A percentile compares a stretch with the other conserved stretches of the same genome.
Evolutionary conservation across 2,797 vertebrate genomes (phyloP).

Genomic region (Muscicapa striata): DNA sequence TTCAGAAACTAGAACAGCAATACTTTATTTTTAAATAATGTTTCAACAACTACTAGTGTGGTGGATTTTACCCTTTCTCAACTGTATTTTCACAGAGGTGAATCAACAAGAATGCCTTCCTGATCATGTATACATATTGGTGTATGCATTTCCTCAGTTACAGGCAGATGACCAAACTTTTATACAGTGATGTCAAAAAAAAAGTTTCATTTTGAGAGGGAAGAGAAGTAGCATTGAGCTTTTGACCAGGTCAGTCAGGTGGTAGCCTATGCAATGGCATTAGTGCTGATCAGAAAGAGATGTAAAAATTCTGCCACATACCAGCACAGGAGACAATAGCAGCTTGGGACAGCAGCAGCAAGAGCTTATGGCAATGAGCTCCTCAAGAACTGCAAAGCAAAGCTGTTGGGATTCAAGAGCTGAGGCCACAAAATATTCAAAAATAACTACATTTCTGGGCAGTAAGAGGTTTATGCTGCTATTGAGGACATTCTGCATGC

Average conservation of each 20-base stretch:
- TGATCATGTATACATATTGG: not conserved
- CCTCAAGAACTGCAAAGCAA: not conserved
- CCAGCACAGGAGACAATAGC: not conserved
- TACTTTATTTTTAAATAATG: not conserved
- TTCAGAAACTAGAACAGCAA: not conserved
- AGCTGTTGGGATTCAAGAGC: not conserved
- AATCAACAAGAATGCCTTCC: not conserved
- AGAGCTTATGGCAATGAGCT: not conserved
- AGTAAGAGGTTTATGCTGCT: not conserved
- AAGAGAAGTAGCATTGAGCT: not conserved
- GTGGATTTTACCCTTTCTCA: not conserved
- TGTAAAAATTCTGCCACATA: not conserved
- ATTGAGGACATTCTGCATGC: not conserved
- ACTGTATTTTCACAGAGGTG: not conserved
- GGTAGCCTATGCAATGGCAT: not conserved
- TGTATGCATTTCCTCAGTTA: not conserved
- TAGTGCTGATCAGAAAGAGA: not conserved
- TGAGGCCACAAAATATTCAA: not conserved
- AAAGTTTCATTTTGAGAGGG: not conserved
- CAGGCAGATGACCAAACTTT: not conserved
- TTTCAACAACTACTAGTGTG: not conserved
- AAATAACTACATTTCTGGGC: not conserved
- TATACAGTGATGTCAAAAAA: not conserved
- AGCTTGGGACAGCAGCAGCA: not conserved
- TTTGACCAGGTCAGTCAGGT: not conserved